Evolutionary conservation across 2,888 invertebrate species (phyloP), one percentile per base, ranked within the genome.

Genomic region (Druceiella hillmani): DNA sequence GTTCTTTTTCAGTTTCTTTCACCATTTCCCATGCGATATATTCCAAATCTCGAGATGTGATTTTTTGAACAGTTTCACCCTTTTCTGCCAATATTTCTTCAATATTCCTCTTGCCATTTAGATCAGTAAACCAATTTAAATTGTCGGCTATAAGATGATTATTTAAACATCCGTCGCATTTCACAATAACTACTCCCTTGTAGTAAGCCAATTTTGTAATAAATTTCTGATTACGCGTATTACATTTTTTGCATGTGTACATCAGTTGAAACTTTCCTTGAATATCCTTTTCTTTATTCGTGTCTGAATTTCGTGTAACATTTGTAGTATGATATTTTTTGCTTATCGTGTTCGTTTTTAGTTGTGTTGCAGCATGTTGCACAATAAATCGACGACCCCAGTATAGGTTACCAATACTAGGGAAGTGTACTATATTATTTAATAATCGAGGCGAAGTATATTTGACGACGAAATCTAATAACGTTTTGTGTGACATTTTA

Each of bases 121-220:
- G 66, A 55, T 91, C 86, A 0, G 80, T 71, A 58, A 97, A 98
- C 97, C 97, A 98, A 46, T 87, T 87, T 2, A 98, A 71, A 63
- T 98, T 94, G 58, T 98, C 97, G 1, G 97, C 97, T 48, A 98
- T 95, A 14, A 98, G 70, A 64, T 98, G 98, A 59, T 88, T 81
- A 57, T 89, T 94, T 29, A 77, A 64, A 57, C 97, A 97, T 1
- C 87, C 87, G 36, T 80, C 79, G 60, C 98, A 98, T 36, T 78
- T 81, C 0, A 95, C 88, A 47, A 98, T 89, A 0, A 98, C 92
- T 7, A 98, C 86, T 9, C 98, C 95, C 55, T 83, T 81, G 36
- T 81, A 72, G 56, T 97, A 95, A 0, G 91, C 87, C 11, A 78
- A 55, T 65, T 90, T 91, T 0, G 93, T 85, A 45, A 97, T 92